phyloP scores from a whole-genome alignment of 2,113 vertebrate species.

The Oreochromis spilurus region DNA sequence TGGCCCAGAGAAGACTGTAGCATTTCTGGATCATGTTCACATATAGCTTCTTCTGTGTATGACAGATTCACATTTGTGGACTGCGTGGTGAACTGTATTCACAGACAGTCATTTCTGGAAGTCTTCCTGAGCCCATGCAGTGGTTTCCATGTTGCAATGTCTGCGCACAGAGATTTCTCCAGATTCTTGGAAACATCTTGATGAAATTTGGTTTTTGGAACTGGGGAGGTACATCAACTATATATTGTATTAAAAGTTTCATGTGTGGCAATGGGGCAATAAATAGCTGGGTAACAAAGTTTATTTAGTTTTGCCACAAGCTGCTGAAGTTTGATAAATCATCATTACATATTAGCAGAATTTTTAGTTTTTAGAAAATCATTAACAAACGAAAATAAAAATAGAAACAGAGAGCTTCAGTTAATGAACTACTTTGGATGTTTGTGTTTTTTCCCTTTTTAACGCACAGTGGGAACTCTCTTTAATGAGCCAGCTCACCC shows the following conservation, averaged over 20 bases:
- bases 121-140: not conserved
- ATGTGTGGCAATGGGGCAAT: not conserved
- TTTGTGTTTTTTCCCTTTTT: not conserved
- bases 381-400: not conserved
- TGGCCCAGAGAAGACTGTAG: not conserved
- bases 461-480: not conserved
- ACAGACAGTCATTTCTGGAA: not conserved
- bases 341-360: not conserved
- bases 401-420: not conserved
- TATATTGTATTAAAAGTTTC: not conserved
- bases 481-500: not conserved
- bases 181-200: not conserved
- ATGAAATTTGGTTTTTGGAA: not conserved
- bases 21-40: not conserved
- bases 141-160: not conserved
- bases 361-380: not conserved
- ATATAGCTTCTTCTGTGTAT: not conserved
- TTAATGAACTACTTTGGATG: not conserved
- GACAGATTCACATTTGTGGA: not conserved
- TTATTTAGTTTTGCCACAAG: not conserved
- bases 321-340: not conserved
- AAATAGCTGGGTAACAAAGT: not conserved
- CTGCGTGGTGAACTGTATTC: not conserved
- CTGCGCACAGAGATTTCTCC: not conserved
- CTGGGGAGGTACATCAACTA: not conserved